These are phyloP conservation scores for Poeciliopsis gracilis DNA, from an alignment of 2,797 vertebrate species.

Conservation along the genomic window DNA sequence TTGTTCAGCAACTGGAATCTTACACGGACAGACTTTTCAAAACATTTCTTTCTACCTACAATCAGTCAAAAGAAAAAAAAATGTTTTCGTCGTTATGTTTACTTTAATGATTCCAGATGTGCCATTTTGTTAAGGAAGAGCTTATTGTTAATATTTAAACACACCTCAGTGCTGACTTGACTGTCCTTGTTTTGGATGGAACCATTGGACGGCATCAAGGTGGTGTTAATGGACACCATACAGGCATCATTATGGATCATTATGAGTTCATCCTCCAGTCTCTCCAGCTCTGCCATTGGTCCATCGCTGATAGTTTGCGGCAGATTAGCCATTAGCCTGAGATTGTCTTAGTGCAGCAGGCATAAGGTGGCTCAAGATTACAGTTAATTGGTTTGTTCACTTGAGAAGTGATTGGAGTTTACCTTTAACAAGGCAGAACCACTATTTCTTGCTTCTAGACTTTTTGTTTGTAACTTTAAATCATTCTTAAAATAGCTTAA, in stretches of 20 bases:
- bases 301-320: neutral
- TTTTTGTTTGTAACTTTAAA: neutral
- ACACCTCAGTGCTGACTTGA: neutral
- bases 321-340: conserved; percentile 50
- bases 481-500: neutral
- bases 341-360: conserved; percentile 44
- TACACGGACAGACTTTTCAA: neutral
- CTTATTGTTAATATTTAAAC: neutral
- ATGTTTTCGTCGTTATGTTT: neutral
- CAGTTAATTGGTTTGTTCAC: conserved; percentile 51
- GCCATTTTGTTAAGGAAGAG: neutral
- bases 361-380: conserved; percentile 68
- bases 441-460: conserved; percentile 3
- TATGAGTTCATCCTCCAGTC: conserved; percentile 44
- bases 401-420: conserved; percentile 27
- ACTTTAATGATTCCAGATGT: neutral
- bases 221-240: conserved; percentile 20
- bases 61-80: too few relatives aligned
- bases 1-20: neutral
- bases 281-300: conserved; percentile 35
- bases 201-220: neutral
- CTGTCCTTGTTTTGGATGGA: neutral
- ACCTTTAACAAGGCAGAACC: neutral
- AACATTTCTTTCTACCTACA: too few relatives aligned
- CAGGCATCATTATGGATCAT: conserved; percentile 10